Evolutionary conservation across 2,888 invertebrate species (phyloP), one percentile per base, ranked within the genome.

Genomic region (Bursaphelenchus okinawaensis): DNA sequence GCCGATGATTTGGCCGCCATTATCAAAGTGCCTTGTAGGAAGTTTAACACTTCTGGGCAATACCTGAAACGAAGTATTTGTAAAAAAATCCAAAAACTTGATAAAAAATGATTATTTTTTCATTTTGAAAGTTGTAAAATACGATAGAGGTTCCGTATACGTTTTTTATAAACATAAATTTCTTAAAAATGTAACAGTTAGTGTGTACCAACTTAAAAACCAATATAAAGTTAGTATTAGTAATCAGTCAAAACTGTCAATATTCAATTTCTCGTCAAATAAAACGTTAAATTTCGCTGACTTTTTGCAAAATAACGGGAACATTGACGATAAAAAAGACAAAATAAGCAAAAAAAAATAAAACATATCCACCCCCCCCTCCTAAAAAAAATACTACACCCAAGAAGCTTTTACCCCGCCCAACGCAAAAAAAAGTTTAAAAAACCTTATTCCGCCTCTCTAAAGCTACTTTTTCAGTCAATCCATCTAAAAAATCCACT

Each of bases 1-100:
- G 51, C 70, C 66, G 16, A 61, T 66, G 0, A 60, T 56, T 67
- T 61, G 7, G 73, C 72, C 19, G 89, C 87, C 83, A 91, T 83
- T 82, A 89, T 89, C 61, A 93, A 82, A 61, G 91, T 84, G 0
- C 92, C 91, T 69, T 88, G 85, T 7, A 93, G 84, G 79, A 89
- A 93, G 82, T 90, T 91, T 0, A 93, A 85, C 0, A 88, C 89
- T 19, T 91, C 88, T 0, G 94, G 92, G 22, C 90, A 85, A 75
- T 89, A 89, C 75, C 88, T 89, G 84, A 66, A 52, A 12, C n/a
- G n/a, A 40, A 40, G 9, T 40, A 65, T n/a, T 26, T 28, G n/a
- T 23, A 24, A 54, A 61, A n/a, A 52, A 52, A 12, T 22, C 20
- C 20, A 27, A 27, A 7, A 59, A 20, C 16, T 29, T 16, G 7